A percentile compares a stretch with the other conserved stretches of the same genome.
These are phyloP conservation scores for Rotaria sp. DNA, from an alignment of 2,888 invertebrate species.

Conservation along the genomic window DNA sequence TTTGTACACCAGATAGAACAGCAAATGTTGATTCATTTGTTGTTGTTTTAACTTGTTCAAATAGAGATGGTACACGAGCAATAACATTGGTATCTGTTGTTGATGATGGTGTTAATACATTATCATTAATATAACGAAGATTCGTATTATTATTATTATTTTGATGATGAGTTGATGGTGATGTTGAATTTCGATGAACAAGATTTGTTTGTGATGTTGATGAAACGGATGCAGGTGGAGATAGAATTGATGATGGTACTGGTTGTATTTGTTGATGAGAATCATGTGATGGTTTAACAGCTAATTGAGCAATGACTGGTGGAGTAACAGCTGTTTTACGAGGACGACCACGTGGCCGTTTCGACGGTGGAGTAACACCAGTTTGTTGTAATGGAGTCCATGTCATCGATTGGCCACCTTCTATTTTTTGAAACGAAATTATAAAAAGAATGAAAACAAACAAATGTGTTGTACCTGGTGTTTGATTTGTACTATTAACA, in stretches of 20 bases:
- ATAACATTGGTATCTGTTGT: not conserved
- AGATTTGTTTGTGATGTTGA: slow-evolving; percentile 12
- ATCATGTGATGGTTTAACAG: not conserved
- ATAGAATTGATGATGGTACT: not conserved
- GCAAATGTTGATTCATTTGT: slow-evolving; percentile 23
- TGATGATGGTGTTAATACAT: not conserved
- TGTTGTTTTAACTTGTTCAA: slow-evolving; percentile 17
- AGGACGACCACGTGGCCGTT: slow-evolving; percentile 17
- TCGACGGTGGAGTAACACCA: not conserved
- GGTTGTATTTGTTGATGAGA: not conserved
- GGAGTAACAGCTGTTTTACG: not conserved
- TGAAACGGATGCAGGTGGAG: slow-evolving; percentile 11
- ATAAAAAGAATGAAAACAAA: not conserved
- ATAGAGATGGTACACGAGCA: not conserved
- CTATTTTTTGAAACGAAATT: not conserved
- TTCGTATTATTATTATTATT: not conserved
- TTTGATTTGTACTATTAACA: not conserved
- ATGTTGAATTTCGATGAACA: not conserved
- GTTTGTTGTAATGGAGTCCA: not conserved
- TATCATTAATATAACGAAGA: slow-evolving; percentile 10
- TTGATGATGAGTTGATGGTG: slow-evolving; percentile 17
- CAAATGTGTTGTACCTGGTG: not conserved
- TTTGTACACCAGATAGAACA: slow-evolving; percentile 26
- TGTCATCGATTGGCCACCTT: not conserved
- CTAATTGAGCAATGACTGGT: slow-evolving; percentile 9